Evolutionary conservation across 2,888 invertebrate species (phyloP).

Genomic region (Malthinus seriepunctatus): DNA sequence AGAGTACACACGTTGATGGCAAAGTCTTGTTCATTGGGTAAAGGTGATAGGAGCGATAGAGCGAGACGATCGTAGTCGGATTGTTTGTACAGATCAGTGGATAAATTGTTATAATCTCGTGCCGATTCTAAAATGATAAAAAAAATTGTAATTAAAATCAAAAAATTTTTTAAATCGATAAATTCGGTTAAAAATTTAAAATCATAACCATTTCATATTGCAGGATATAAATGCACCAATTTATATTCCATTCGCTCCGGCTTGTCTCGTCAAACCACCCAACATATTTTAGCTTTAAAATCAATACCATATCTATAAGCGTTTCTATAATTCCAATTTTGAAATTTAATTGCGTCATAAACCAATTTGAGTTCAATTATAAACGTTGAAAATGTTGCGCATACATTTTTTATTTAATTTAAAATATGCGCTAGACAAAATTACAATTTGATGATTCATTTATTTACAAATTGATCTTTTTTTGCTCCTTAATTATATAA

Average conservation of each 20-base stretch:
- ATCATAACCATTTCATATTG: constrained; percentile 24
- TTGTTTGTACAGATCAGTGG: constrained; percentile 66
- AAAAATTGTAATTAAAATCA: constrained; percentile 17
- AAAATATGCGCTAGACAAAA: no score
- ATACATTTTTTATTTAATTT: no score
- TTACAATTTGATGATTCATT: no score
- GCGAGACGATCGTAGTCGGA: constrained; percentile 86
- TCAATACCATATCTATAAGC: constrained; percentile 25
- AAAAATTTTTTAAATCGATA: not conserved
- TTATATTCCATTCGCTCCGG: constrained; percentile 26
- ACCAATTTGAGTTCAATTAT: no score
- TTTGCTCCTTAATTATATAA: no score
- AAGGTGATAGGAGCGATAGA: constrained; percentile 90
- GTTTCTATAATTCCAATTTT: constrained; percentile 13
- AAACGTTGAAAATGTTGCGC: no score
- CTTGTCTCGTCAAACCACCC: constrained; percentile 20
- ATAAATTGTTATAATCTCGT: constrained; percentile 68
- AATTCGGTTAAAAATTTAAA: not conserved
- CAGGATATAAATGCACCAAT: constrained; percentile 30
- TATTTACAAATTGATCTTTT: no score
- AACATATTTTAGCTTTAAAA: constrained; percentile 29
- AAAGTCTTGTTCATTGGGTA: constrained; percentile 98
- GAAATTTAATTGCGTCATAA: constrained; percentile 8
- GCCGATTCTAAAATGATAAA: constrained; percentile 58
- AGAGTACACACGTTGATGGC: constrained; percentile 96